Evolutionary conservation across 1,140 invertebrate species (phyloP), one percentile per base, ranked within the genome.

Genomic region (Anadara kagoshimensis): DNA sequence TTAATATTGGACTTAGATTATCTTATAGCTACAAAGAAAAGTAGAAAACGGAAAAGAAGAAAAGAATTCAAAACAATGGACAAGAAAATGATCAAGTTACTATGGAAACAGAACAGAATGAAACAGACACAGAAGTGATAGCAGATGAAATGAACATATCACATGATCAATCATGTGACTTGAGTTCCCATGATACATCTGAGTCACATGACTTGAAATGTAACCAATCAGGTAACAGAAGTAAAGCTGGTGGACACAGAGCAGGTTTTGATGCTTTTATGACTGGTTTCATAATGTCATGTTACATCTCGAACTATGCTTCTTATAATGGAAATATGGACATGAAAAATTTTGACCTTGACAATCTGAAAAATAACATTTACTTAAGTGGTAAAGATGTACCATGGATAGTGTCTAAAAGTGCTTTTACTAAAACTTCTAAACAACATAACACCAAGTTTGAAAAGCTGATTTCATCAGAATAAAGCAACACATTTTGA

Each of bases 201-300:
- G 16, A 51, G 4, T 49, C 54, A 43, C 24, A 41, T 47, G 54
- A 65, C 41, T 18, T 58, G 18, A 45, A 56, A 14, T 65, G 49
- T 12, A 36, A 41, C n/a, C 41, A 16, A 36, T 53, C 47, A n/a
- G 58, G 56, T 26, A 62, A 63, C 20, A 24, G 64, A 29, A 61
- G 54, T 29, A 54, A 43, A n/a, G 64, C 68, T 14, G 77, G 78
- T 18, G 78, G 83, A 41, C 90, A 91, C 78, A 78, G 89, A 44
- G 87, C 90, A 57, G 90, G 90, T 7, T 89, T 86, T 81, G 90
- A 91, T 83, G 89, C 90, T 12, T 91, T 91, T 70, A 91, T 91
- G 90, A 91, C 90, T 24, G 90, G 89, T 4, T 90, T 84, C 65
- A 83, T 83, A 41, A 84, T 91, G 68, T 81, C 87, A 10, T 75